Conservation (phyloP, 2,113 vertebrate species). For the Festucalex cinctus region DNA sequence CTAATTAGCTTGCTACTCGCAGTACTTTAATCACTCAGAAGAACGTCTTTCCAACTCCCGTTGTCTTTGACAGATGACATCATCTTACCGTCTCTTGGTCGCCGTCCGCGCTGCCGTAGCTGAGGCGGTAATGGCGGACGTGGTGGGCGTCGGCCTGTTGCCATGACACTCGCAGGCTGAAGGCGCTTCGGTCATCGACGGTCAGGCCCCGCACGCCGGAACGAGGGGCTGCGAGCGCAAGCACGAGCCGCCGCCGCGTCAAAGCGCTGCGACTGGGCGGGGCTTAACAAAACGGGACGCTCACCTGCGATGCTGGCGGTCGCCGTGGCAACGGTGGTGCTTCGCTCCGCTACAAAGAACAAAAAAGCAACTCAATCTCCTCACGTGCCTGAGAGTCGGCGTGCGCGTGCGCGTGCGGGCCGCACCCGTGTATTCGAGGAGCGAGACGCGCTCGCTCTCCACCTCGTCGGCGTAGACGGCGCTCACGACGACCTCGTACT, state of each 20-base stretch:
- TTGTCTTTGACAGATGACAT: too few relatives aligned
- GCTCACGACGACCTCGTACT: slow-evolving; percentile 87
- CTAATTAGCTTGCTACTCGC: too few relatives aligned
- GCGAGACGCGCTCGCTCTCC: slow-evolving; percentile 81
- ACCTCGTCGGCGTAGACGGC: slow-evolving; percentile 81
- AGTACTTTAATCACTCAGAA: too few relatives aligned
- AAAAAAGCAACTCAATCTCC: too few relatives aligned
- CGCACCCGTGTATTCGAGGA: slow-evolving; percentile 81
- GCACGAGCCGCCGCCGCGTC: too few relatives aligned
- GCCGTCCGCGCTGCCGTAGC: slow-evolving; percentile 78
- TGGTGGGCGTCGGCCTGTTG: slow-evolving; percentile 72
- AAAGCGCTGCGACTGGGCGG: neutral
- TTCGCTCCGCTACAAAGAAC: slow-evolving; percentile 68
- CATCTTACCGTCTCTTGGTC: slow-evolving; percentile 84
- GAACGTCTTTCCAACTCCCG: too few relatives aligned
- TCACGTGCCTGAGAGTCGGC: too few relatives aligned
- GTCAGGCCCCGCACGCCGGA: slow-evolving; percentile 79
- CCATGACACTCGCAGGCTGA: slow-evolving; percentile 86
- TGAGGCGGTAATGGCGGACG: slow-evolving; percentile 81
- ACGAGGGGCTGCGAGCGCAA: slow-evolving; percentile 74
- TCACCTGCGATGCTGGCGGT: slow-evolving; percentile 77
- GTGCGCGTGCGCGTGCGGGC: neutral
- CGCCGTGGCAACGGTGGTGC: slow-evolving; percentile 63
- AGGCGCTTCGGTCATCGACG: slow-evolving; percentile 85
- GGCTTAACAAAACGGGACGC: neutral